A percentile compares a stretch with the other conserved stretches of the same genome.
Conservation (phyloP, 2,888 invertebrate genomes). For the Adineta ricciae region DNA sequence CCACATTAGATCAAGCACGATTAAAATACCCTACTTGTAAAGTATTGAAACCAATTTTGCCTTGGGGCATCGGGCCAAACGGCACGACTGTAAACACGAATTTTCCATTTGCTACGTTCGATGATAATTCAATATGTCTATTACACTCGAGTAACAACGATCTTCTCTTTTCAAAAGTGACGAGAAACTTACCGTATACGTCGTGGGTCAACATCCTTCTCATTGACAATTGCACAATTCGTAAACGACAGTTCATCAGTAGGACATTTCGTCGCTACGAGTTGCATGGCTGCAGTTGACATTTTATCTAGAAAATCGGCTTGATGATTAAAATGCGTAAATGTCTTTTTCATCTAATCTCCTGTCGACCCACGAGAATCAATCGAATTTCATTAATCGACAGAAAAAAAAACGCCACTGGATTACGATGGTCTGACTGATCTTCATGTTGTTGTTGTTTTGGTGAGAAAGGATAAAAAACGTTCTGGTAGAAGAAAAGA, state of each 20-base stretch:
- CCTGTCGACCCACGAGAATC: background rate
- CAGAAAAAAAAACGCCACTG: background rate
- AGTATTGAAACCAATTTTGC: conserved; percentile 77
- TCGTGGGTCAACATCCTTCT: conserved; percentile 65
- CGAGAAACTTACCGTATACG: conserved; percentile 53
- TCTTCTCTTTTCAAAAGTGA: background rate
- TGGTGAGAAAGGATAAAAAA: background rate
- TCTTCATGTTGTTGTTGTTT: background rate
- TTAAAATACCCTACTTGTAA: conserved; percentile 59
- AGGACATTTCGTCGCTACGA: conserved; percentile 65
- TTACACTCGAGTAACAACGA: conserved; percentile 32
- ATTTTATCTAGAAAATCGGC: background rate
- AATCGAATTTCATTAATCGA: background rate
- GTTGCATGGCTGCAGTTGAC: background rate
- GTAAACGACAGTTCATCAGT: conserved; percentile 46
- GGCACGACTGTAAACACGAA: conserved; percentile 67
- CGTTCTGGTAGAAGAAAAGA: background rate
- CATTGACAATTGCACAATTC: conserved; percentile 72
- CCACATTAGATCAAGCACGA: background rate
- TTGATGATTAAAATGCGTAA: no score
- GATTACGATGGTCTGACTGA: background rate
- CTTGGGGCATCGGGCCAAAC: conserved; percentile 66
- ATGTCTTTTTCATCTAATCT: background rate
- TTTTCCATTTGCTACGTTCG: conserved; percentile 51
- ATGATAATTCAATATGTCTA: conserved; percentile 62